phyloP scores from a whole-genome alignment of 2,888 invertebrate genomes.

The Eupeodes latifasciatus region DNA sequence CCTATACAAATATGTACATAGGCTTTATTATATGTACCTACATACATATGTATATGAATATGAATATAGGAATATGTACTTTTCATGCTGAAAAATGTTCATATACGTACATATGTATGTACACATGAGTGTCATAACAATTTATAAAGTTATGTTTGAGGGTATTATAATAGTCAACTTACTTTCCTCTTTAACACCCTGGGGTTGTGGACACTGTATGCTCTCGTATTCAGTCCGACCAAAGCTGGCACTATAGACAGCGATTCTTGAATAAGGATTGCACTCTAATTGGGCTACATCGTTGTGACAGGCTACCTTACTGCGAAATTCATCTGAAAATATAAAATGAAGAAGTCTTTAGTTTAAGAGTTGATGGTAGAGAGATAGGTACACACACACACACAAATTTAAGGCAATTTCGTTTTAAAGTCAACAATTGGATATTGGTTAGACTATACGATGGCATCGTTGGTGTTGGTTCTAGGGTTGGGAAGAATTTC shows the following conservation, averaged over 20 bases:
- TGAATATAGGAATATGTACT: too few relatives aligned
- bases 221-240: conserved; percentile 96
- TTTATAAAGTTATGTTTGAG: conserved; percentile 49
- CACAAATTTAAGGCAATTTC: neutral
- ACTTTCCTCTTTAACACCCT: conserved; percentile 95
- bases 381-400: neutral
- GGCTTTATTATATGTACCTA: neutral
- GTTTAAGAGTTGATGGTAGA: neutral
- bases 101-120: neutral
- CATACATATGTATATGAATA: neutral
- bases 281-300: conserved; percentile 94
- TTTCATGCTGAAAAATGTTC: too few relatives aligned
- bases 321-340: conserved; percentile 94
- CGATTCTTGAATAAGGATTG: conserved; percentile 93
- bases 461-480: too few relatives aligned
- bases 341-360: conserved; percentile 23
- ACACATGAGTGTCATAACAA: conserved; percentile 59
- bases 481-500: too few relatives aligned
- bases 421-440: neutral
- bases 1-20: neutral
- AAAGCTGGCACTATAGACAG: conserved; percentile 96
- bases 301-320: conserved; percentile 96
- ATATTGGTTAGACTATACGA: neutral
- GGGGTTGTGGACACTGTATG: conserved; percentile 94
- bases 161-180: conserved; percentile 83